A percentile compares a stretch with the other conserved stretches of the same genome.
Evolutionary conservation across 1,140 invertebrate species (phyloP).

Genomic region (Zeugodacus cucurbitae): DNA sequence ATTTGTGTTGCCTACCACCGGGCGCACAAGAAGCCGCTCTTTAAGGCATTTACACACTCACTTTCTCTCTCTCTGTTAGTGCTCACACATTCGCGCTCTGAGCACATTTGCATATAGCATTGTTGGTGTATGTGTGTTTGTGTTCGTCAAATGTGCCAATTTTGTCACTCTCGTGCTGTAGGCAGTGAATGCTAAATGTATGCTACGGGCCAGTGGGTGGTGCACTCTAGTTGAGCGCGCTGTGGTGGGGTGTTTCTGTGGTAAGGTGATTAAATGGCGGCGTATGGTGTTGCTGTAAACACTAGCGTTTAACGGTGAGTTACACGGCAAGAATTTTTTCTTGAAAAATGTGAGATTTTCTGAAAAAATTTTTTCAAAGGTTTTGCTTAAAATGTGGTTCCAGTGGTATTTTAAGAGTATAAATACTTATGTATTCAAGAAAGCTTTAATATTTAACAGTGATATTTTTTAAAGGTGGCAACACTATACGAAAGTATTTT

Average conservation of each 20-base stretch:
- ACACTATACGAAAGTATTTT: too few relatives aligned
- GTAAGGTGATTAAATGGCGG: conserved; percentile 13
- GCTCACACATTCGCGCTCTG: background rate
- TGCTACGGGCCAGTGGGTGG: background rate
- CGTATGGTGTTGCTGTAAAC: background rate
- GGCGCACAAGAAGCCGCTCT: background rate
- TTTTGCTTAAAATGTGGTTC: too few relatives aligned
- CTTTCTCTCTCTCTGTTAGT: background rate
- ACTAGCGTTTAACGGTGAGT: background rate
- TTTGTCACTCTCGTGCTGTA: background rate
- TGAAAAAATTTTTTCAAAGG: background rate
- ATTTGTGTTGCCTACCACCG: conserved; percentile 19
- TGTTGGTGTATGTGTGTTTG: background rate
- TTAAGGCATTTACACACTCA: background rate
- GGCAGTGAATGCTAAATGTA: background rate
- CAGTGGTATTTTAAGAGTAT: too few relatives aligned
- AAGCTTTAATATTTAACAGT: too few relatives aligned
- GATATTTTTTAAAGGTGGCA: too few relatives aligned
- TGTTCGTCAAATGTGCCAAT: background rate
- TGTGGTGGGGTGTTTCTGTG: background rate
- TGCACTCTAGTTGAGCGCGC: background rate
- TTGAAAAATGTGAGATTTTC: background rate
- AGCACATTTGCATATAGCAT: background rate
- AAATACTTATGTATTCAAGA: too few relatives aligned
- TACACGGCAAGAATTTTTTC: background rate